A percentile compares a stretch with the other conserved stretches of the same genome.
Evolutionary conservation across 2,797 vertebrate genomes (phyloP).

Genomic region (Streptopelia turtur): DNA sequence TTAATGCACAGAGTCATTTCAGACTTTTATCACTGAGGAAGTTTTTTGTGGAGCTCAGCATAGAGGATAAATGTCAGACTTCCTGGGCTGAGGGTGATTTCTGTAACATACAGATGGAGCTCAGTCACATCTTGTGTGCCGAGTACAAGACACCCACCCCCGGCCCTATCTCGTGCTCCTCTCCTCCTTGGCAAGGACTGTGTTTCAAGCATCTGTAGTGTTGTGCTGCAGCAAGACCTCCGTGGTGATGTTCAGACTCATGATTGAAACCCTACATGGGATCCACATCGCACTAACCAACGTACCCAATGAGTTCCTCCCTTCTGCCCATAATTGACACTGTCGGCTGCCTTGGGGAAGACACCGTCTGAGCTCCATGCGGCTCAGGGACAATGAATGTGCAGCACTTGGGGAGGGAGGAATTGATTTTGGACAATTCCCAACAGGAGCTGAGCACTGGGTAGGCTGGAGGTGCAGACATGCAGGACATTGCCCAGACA

Average conservation of each 20-base stretch:
- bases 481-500: conserved; percentile 2
- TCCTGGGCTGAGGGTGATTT: neutral
- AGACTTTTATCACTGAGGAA: neutral
- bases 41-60: neutral
- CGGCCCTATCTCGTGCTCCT: neutral
- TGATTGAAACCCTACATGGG: neutral
- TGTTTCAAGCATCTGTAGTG: neutral
- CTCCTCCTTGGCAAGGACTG: neutral
- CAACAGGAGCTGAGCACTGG: neutral
- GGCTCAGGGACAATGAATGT: neutral
- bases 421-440: neutral
- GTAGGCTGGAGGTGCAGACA: neutral
- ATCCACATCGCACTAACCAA: neutral
- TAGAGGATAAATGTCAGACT: neutral
- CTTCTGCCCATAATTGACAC: neutral
- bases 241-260: neutral
- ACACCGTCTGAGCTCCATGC: neutral
- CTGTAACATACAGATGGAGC: neutral
- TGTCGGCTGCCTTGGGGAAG: fast-evolving
- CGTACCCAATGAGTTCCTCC: neutral
- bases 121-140: neutral
- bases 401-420: neutral
- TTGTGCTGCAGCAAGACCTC: neutral
- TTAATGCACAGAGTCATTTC: neutral
- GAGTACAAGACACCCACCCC: neutral